phyloP scores from a whole-genome alignment of 53 echinoderm and acorn worm species.

The Zoroaster sp. region DNA sequence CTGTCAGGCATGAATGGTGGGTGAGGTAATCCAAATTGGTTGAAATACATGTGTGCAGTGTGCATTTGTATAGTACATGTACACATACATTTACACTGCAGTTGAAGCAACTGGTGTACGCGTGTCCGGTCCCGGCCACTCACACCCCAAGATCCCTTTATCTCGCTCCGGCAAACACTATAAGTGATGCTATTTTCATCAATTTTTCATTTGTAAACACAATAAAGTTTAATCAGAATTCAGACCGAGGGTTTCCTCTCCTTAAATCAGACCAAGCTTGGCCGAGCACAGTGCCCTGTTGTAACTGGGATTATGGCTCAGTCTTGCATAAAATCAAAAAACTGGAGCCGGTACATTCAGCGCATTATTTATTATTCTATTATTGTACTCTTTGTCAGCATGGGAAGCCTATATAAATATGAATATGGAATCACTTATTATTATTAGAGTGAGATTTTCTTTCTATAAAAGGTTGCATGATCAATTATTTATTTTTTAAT shows the following conservation, averaged over 20 bases:
- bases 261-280: neutral
- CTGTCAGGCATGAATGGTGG: no score
- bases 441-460: neutral
- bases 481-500: neutral
- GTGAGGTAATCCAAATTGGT: no score
- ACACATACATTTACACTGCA: no score
- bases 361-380: slow-evolving; percentile 41
- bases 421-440: neutral
- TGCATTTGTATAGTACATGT: no score
- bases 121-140: slow-evolving; percentile 11
- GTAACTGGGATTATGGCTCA: neutral
- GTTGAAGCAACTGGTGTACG: slow-evolving; percentile 14
- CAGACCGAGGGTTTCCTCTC: neutral
- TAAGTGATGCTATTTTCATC: slow-evolving; percentile 50
- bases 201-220: slow-evolving; percentile 36
- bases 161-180: neutral
- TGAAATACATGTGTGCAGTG: no score
- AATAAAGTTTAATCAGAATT: slow-evolving; percentile 17
- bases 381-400: slow-evolving; percentile 2
- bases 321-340: slow-evolving; percentile 46
- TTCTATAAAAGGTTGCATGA: neutral
- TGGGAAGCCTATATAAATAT: neutral
- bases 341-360: neutral
- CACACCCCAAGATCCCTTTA: slow-evolving; percentile 11
- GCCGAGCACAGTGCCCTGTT: neutral